A percentile compares a stretch with the other conserved stretches of the same genome.
Conservation (phyloP, 1,140 invertebrate genomes). For the Odontomachus brunneus region DNA sequence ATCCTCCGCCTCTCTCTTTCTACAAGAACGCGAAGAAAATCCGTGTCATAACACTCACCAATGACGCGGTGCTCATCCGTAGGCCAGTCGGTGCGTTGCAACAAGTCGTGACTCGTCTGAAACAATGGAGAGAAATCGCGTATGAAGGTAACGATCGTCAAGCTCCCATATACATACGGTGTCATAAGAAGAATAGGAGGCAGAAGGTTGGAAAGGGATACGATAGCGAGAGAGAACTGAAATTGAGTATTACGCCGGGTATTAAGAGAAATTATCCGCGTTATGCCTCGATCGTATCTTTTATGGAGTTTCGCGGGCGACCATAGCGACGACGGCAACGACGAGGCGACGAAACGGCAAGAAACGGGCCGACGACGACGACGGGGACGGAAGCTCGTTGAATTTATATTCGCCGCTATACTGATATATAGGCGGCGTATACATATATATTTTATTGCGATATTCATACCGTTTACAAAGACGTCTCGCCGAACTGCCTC, state of each 20-base stretch:
- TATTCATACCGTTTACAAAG: constrained; percentile 84
- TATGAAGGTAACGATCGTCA: constrained; percentile 25
- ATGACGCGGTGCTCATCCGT: neutral
- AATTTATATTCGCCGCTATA: constrained; percentile 71
- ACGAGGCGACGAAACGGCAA: constrained; percentile 28
- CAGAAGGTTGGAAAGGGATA: neutral
- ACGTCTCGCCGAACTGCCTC: constrained; percentile 80
- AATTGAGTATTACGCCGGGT: constrained; percentile 73
- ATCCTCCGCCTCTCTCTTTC: too few relatives aligned
- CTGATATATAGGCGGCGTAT: constrained; percentile 57
- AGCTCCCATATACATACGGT: neutral
- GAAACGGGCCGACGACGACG: constrained; percentile 23
- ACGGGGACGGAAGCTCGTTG: constrained; percentile 46
- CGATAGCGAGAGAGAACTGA: constrained; percentile 48
- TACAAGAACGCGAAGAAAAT: neutral
- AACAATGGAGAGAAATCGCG: constrained; percentile 66
- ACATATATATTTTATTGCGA: constrained; percentile 82
- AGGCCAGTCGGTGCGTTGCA: neutral
- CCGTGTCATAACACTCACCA: constrained; percentile 48
- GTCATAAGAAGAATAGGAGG: neutral
- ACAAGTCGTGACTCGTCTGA: constrained; percentile 59
- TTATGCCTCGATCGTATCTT: constrained; percentile 67
- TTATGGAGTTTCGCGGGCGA: constrained; percentile 68
- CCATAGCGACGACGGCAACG: constrained; percentile 13
- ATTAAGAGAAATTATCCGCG: constrained; percentile 78